phyloP scores from a whole-genome alignment of 1,140 invertebrate species.

The Diabrotica virgifera region DNA sequence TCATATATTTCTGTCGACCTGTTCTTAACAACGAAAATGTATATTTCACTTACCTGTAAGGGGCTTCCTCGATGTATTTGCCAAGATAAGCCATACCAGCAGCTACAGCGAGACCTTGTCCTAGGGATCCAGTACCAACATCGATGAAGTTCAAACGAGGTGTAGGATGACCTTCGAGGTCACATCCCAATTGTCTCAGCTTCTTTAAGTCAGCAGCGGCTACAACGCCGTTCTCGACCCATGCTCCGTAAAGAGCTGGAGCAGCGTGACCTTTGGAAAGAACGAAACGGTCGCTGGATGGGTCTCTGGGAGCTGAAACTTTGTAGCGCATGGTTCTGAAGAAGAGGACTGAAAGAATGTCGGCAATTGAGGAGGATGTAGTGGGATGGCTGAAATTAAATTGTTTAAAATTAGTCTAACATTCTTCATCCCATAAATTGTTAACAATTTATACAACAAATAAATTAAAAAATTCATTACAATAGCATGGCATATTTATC shows the following conservation, averaged over 20 bases:
- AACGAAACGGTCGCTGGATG: slow-evolving; percentile 91
- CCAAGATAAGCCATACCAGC: slow-evolving; percentile 98
- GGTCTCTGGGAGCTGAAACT: slow-evolving; percentile 75
- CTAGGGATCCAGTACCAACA: slow-evolving; percentile 96
- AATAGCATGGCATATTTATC: too few relatives aligned
- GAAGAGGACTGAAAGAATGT: slow-evolving; percentile 97
- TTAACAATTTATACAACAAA: too few relatives aligned
- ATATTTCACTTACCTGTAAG: slow-evolving; percentile 63
- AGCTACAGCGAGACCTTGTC: slow-evolving; percentile 95
- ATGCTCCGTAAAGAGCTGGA: slow-evolving; percentile 97
- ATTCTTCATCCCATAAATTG: too few relatives aligned
- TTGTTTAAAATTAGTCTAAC: too few relatives aligned
- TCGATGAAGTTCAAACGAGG: slow-evolving; percentile 96
- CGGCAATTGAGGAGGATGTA: slow-evolving; percentile 97
- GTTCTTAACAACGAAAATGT: too few relatives aligned
- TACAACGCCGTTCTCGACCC: slow-evolving; percentile 95
- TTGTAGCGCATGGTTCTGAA: slow-evolving; percentile 97
- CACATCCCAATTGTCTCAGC: slow-evolving; percentile 88
- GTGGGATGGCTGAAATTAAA: slow-evolving; percentile 84
- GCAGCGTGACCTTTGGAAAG: slow-evolving; percentile 98
- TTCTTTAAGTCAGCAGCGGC: slow-evolving; percentile 79
- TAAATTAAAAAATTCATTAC: too few relatives aligned
- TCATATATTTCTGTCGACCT: too few relatives aligned
- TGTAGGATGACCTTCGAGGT: slow-evolving; percentile 98
- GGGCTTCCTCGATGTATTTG: slow-evolving; percentile 93